Evolutionary conservation across 53 echinoderm and acorn worm genomes (phyloP), one percentile per base, ranked within the genome.

Genomic region (Crossaster papposus): DNA sequence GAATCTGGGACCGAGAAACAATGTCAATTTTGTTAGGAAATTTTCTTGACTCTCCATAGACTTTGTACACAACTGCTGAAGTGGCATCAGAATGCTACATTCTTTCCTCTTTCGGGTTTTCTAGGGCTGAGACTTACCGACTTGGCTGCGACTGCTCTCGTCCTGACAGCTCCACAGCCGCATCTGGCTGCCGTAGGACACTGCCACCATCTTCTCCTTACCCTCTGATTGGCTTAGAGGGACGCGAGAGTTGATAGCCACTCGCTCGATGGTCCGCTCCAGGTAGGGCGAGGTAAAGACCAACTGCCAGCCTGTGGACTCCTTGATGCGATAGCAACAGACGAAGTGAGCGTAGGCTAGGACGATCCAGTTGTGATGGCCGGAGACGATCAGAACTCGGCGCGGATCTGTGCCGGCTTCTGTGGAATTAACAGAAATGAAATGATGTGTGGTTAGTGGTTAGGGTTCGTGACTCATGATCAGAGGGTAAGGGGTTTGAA

Each of bases 131-230:
- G 44, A 50, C 68, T 80, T 28, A 93, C 93, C 93, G 13, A 93
- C 79, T 90, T 90, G 87, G 32, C 68, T 93, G 37, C 91, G 87
- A 35, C 86, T 86, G 63, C 80, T 94, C 34, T 90, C 94, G 34
- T 96, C 96, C 51, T 95, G 96, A 72, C 99, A 96, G 54, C 99
- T 91, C 99, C 99, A 99, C 65, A 99, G 92, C 44, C 96, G 79
- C 70, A 99, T 96, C 92, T 94, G 96, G 79, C 93, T 93, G 0
- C 95, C 96, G 44, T 90, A 99, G n/a, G 99, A 93, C 52, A 99
- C 95, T n/a, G 99, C 99, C 65, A 99, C 93, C 99, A 99, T 99
- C 92, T 93, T 99, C 83, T 96, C 99, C 83, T 94, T 90, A 50
- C 92, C 90, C 51, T 97, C 98, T 1, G 86, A 83, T 78, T 94